Base-by-base conservation (phyloP, 2,113 vertebrate genomes). In the Entomyzon cyanotis region DNA sequence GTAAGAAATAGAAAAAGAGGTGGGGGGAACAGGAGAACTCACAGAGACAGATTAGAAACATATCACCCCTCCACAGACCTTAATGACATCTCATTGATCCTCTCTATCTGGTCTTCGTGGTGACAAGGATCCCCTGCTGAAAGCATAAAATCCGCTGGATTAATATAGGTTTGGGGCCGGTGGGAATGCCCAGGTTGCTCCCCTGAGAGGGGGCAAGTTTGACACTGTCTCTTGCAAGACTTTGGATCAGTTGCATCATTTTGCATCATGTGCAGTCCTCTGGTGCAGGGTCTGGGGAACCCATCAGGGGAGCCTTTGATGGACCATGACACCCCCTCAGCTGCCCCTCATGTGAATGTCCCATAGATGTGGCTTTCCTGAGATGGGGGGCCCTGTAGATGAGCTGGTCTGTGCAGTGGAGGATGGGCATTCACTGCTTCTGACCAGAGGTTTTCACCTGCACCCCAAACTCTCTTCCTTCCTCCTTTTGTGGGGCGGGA, bases 361-460 rank as follows among this genome's bases (percentile, higher is more conserved):
- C 15, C 7, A 1, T 18, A 23, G 23, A 41, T 41, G 31, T 59
- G 79, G 9, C 7, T n/a, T 41, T 59, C 33, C 23, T 18, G 53
- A 14, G 14, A 9, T 59, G 23, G 15, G 21, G 27, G 28, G 9
- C 12, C 35, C 28, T 1, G 2, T 14, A 49, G 28, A 35, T 22
- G 28, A 69, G 30, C 18, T 22, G n/a, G 19, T 28, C 35, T 59
- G 11, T 8, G 10, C 9, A n/a, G 30, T 0, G 0, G 42, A 81
- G 9, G 42, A 41, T 41, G 18, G 2, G 5, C 11, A 7, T 77
- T 50, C 22, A 25, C 28, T 63, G 30, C 23, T 18, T 82, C 19
- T 59, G 23, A 41, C 35, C 30, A 49, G 53, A 47, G 21, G 27
- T 67, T 68, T 56, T 56, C 52, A 27, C 22, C 25, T 47, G 35